Base-by-base conservation (phyloP, 1,140 invertebrate species). In the Anagrus nilaparvatae region DNA sequence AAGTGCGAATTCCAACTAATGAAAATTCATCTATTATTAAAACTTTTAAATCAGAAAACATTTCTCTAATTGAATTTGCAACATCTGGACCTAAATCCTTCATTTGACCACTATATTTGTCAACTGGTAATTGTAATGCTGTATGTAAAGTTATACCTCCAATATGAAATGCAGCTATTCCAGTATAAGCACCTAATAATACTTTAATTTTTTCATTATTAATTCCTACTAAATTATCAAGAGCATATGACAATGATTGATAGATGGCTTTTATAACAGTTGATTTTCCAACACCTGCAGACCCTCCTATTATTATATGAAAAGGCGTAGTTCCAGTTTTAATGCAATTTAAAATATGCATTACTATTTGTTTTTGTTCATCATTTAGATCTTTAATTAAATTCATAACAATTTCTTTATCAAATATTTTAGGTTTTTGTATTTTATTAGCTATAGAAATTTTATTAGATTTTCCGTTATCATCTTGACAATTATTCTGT, bases 1-100 rank as follows among this genome's bases (percentile, higher is more conserved):
- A 46, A 23, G 52, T 48, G 31, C 27, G 47, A 17, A 42, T 18
- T 20, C 57, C 55, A n/a, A 62, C 52, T 60, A 63, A 62, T 14
- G 53, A 58, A 21, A 65, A 53, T 54, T 66, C 60, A 49, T 66
- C 62, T 37, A 66, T 61, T 18, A 66, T 63, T 17, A 65, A 24
- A 18, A 62, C 20, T 53, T 59, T 53, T 13, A 56, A 14, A 36
- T 57, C 25, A 21, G 30, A 43, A 9, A 55, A 47, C 36, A 46
- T 47, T 16, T 14, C 20, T 40, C 46, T 16, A 7, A 59, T 38
- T 13, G 38, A 43, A 34, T 55, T 54, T n/a, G 42, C 40, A 3
- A 51, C 29, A 23, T 51, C 49, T n/a, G 41, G 19, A 34, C 34
- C 34, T 21, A 58, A 39, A 8, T 30, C 14, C 28, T 28, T 19